Conservation (phyloP, 2,888 invertebrate species). For the Trachelus stipa region DNA sequence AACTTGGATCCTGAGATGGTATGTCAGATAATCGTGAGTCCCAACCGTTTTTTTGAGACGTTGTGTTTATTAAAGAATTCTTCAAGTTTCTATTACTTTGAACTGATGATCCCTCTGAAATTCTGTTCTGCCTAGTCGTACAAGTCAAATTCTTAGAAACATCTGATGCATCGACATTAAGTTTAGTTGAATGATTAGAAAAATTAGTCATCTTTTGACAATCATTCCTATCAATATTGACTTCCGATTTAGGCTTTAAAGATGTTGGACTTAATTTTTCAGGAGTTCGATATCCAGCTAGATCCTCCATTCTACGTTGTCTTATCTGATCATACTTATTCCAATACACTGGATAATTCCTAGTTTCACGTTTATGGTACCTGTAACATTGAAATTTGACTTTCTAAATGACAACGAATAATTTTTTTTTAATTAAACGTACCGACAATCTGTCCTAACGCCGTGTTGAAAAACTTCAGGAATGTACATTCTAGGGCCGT, state of each 20-base stretch:
- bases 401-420: neutral
- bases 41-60: neutral
- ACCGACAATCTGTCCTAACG: neutral
- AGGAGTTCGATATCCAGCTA: neutral
- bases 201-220: neutral
- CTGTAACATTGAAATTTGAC: neutral
- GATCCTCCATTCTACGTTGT: neutral
- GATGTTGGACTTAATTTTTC: neutral
- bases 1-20: constrained; percentile 8
- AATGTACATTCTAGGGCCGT: neutral
- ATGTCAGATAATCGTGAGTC: constrained; percentile 11
- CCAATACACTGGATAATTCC: neutral
- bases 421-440: neutral
- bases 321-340: neutral
- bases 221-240: neutral
- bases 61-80: neutral
- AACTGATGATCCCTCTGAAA: neutral
- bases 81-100: neutral
- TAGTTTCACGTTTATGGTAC: neutral
- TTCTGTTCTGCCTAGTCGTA: neutral
- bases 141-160: neutral
- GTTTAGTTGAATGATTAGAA: neutral
- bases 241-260: neutral
- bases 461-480: neutral
- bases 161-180: neutral